Percentiles rank a stretch among this genome's conserved stretches.
These are phyloP conservation scores for Gallinago undulata DNA, from an alignment of 2,113 vertebrate genomes.

Conservation along the genomic window DNA sequence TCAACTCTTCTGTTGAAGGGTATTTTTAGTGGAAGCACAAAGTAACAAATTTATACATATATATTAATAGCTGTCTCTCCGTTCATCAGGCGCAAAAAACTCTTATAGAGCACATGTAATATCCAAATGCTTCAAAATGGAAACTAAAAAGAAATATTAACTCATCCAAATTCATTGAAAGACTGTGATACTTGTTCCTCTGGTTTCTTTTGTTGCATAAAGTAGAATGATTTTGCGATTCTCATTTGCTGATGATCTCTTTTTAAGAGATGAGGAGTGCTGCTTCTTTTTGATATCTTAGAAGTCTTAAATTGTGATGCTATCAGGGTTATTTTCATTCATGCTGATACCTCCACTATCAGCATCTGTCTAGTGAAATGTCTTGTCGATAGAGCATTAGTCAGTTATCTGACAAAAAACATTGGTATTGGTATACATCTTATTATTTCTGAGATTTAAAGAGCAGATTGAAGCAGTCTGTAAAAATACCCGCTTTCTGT, in stretches of 20 bases:
- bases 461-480: not conserved
- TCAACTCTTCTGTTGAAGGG: not conserved
- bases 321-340: not conserved
- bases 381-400: rapidly evolving
- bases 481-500: not conserved
- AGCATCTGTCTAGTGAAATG: not conserved
- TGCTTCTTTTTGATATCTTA: not conserved
- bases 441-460: not conserved
- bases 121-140: not conserved
- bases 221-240: not conserved
- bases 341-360: not conserved
- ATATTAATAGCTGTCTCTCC: not conserved
- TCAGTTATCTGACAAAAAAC: not conserved
- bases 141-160: not conserved
- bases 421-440: not conserved
- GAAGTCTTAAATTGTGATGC: not conserved
- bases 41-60: not conserved
- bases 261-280: not conserved
- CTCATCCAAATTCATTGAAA: not conserved
- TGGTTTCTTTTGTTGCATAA: not conserved
- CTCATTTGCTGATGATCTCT: not conserved
- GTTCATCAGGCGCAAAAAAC: not conserved
- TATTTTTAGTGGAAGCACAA: not conserved
- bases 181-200: not conserved
- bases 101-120: not conserved